These are phyloP conservation scores for Idris sp. DNA, from an alignment of 1,140 invertebrate genomes.

Conservation along the genomic window DNA sequence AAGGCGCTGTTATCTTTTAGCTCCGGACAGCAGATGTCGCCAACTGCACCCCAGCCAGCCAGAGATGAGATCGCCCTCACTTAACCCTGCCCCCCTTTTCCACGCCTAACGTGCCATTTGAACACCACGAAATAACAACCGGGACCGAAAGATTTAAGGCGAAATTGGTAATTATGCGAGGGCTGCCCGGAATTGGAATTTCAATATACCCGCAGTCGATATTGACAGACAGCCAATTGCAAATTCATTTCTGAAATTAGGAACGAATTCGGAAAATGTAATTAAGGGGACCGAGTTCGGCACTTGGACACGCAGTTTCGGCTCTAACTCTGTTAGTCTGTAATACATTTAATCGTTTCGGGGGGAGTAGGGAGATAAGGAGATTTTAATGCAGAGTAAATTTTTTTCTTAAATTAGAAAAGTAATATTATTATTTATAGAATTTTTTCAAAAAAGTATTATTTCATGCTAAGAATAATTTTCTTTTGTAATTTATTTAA, in stretches of 20 bases:
- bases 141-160: constrained; percentile 37
- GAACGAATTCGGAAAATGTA: constrained; percentile 27
- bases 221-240: constrained; percentile 52
- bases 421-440: too few species aligned
- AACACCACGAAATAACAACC: constrained; percentile 41
- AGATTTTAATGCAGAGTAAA: background rate
- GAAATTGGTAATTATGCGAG: constrained; percentile 49
- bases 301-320: constrained; percentile 30
- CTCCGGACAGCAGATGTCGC: constrained; percentile 42
- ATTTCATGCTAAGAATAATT: too few species aligned
- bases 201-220: constrained; percentile 42
- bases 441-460: too few species aligned
- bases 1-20: constrained; percentile 31
- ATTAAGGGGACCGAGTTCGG: constrained; percentile 22
- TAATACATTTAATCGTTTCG: constrained; percentile 46
- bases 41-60: constrained; percentile 30
- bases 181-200: constrained; percentile 44
- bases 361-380: background rate
- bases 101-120: constrained; percentile 19
- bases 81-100: constrained; percentile 9
- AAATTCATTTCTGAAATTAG: constrained; percentile 56
- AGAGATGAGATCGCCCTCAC: constrained; percentile 30
- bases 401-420: too few species aligned
- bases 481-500: too few species aligned
- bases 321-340: constrained; percentile 17